phyloP scores from a whole-genome alignment of 1,140 invertebrate genomes.

The Drosophila mayri region DNA sequence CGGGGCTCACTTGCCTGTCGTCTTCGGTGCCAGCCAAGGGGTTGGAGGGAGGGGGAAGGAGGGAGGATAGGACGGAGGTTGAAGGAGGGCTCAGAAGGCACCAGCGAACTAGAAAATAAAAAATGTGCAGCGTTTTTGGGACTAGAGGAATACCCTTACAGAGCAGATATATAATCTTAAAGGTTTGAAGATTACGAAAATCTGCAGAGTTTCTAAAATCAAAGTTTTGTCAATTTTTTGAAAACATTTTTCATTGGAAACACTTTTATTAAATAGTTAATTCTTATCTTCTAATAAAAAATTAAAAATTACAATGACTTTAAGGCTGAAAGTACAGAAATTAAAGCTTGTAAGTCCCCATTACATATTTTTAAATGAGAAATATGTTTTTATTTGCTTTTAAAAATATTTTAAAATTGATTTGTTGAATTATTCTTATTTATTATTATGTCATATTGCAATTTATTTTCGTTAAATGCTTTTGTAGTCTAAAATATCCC shows the following conservation, averaged over 20 bases:
- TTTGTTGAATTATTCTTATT: background rate
- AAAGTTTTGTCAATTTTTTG: background rate
- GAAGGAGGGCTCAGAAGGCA: background rate
- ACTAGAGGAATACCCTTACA: slow-evolving; percentile 2
- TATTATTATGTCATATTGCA: no score
- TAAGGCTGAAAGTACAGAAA: fast-evolving
- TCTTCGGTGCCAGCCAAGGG: slow-evolving; percentile 37
- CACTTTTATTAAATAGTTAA: background rate
- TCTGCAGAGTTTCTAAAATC: background rate
- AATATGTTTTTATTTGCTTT: background rate
- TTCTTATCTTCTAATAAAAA: no score
- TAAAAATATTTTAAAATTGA: background rate
- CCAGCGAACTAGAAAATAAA: slow-evolving; percentile 10
- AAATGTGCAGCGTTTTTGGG: no score
- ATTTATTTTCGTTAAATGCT: background rate
- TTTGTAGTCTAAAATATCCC: background rate
- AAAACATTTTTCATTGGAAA: background rate
- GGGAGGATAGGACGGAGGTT: no score
- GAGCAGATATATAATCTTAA: background rate
- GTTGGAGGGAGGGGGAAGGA: background rate
- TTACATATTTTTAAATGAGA: background rate
- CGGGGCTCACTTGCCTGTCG: slow-evolving; percentile 55
- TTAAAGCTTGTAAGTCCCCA: no score
- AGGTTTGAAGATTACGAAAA: background rate
- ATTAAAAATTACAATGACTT: background rate